Evolutionary conservation across 92 coral and sea anemone genomes (phyloP), one percentile per base, ranked within the genome.

Genomic region (Zoanthus sociatus): DNA sequence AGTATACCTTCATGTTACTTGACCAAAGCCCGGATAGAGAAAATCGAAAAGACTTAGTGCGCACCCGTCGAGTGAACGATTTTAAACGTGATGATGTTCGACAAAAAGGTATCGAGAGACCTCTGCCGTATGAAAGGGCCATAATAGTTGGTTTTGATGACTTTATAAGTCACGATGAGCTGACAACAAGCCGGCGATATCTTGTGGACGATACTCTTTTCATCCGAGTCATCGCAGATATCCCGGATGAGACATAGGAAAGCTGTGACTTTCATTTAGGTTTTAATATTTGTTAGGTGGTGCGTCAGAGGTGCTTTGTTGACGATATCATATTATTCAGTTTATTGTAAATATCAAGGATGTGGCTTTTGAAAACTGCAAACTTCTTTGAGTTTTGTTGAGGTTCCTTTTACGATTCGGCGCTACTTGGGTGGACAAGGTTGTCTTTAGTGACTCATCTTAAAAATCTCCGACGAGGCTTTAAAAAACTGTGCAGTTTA

Each of bases 101-200:
- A 17, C 96, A 93, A 74, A 94, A 88, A 32, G 98, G 99, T 6
- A 97, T 97, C 81, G 97, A 94, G 7, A 95, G 98, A 87, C 98
- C 99, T 17, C 88, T 92, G 51, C 94, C 94, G 11, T 95, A 95
- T 84, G 99, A 97, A 86, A 90, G 99, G 44, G 98, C 99, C 54
- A 95, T 97, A 48, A 97, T 97, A 45, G 98, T 97, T n/a, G 99
- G 98, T 47, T 96, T 96, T 92, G 99, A 96, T 64, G 98, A 96
- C 67, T 95, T 95, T 54, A 90, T 92, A 76, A 89, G 91, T 26
- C 94, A 95, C 69, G 98, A 95, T 61, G 94, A 97, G 53, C 92
- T 97, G 15, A 92, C 95, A 54, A 79, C 85, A 68, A 91, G 98
- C 20, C 75, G 74, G 18, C 90, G 94, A 21, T 97, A 93, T 71